A percentile compares a stretch with the other conserved stretches of the same genome.
phyloP scores from a whole-genome alignment of 2,888 invertebrate genomes.

The Pogonocherus hispidulus region DNA sequence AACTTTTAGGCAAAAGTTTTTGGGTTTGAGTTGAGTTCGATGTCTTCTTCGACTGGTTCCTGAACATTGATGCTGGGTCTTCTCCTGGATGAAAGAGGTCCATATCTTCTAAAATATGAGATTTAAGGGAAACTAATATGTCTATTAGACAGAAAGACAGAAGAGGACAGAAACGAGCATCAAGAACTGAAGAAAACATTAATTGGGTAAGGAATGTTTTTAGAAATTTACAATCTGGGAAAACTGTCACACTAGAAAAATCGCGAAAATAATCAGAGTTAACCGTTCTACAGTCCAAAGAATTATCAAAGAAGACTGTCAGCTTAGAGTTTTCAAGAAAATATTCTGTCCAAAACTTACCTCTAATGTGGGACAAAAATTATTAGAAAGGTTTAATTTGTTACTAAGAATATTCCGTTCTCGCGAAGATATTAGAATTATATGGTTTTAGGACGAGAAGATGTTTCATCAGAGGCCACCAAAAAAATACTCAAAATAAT shows the following conservation, averaged over 20 bases:
- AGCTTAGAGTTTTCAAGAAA: background rate
- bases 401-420: background rate
- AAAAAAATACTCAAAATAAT: background rate
- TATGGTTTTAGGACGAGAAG: background rate
- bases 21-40: no score
- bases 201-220: background rate
- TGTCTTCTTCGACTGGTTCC: no score
- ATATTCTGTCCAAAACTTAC: background rate
- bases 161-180: background rate
- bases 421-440: background rate
- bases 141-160: background rate
- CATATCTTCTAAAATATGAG: no score
- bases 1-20: no score
- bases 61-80: no score
- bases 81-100: no score
- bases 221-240: background rate
- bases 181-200: slow-evolving; percentile 1
- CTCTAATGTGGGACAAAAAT: no score
- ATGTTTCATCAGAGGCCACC: background rate
- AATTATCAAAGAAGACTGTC: slow-evolving; percentile 3
- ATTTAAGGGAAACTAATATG: background rate
- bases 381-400: no score
- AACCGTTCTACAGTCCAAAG: background rate
- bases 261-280: background rate
- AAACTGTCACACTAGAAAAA: background rate